Base-by-base conservation (phyloP, 2,888 invertebrate species). In the Odontothrips loti region DNA sequence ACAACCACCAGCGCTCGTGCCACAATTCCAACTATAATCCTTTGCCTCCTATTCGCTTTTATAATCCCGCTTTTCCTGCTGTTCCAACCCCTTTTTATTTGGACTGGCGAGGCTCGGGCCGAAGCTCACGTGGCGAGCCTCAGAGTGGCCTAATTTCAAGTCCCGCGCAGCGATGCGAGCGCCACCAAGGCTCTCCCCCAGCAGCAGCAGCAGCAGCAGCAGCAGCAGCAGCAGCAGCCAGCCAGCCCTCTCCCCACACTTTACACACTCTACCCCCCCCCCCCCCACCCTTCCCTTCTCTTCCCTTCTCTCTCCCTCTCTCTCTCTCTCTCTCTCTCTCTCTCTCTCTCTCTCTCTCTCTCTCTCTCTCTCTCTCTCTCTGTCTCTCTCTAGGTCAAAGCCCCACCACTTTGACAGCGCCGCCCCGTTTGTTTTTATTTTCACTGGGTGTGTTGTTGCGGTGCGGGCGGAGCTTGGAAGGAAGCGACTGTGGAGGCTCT, bases 351-450 rank as follows among this genome's bases (percentile, higher is more conserved):
- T 12, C 58, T 58, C 58, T 58, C 58, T 58, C 58, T 15, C 58
- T 58, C 15, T 58, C 58, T 58, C 58, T 58, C 58, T 58, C 58
- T 58, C 10, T 58, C 12, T 58, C 58, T 58, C 58, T 58, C 15
- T 58, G 15, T 15, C 17, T 58, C 17, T 58, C 58, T 58, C 58
- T 4, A 27, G 68, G 68, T 75, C 68, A 75, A 75, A 75, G 68
- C 3, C 68, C 68, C 68, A 12, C 17, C 58, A 58, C 58, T 58
- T 58, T 58, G 58, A 58, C 58, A 58, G 58, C 68, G 68, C 9
- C 68, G n/a, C 68, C 68, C 68, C 68, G 68, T 75, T 75, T 75
- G 68, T 75, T 75, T 75, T 75, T 75, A 75, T 75, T 75, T 75
- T 75, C 68, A 75, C 20, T 20, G 68, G 68, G 17, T n/a, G 58